These are phyloP conservation scores for Myotis daubentonii DNA, from an alignment of 2,797 vertebrate genomes.

Conservation along the genomic window DNA sequence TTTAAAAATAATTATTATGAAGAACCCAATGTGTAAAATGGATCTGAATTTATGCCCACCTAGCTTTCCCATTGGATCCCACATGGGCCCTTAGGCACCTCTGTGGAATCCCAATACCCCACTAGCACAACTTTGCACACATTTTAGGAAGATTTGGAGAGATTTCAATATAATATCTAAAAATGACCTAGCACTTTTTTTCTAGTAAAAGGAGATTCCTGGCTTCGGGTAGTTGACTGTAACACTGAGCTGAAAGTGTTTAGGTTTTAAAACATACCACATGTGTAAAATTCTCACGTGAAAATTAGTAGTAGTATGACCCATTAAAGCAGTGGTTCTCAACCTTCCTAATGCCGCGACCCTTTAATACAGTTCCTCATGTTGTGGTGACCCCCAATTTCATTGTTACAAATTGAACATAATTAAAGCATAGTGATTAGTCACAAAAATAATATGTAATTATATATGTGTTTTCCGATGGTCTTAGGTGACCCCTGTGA, in stretches of 20 bases:
- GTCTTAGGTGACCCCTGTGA: too few species aligned
- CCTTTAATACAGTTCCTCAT: too few species aligned
- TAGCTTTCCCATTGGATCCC: neutral
- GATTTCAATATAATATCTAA: conserved; percentile 41
- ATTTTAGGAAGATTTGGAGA: conserved; percentile 57
- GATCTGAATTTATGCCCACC: neutral
- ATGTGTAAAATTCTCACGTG: neutral
- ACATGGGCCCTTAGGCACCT: neutral
- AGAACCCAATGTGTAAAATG: neutral
- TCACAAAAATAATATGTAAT: too few species aligned
- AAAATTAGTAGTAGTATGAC: neutral
- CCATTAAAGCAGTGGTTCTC: too few species aligned
- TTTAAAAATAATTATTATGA: neutral
- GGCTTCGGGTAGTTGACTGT: neutral
- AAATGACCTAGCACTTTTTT: conserved; percentile 40
- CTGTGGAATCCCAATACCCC: neutral
- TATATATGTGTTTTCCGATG: too few species aligned
- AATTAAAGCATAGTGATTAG: too few species aligned
- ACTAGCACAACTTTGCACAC: neutral
- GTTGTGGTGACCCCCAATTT: too few species aligned
- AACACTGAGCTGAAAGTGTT: neutral
- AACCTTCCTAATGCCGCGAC: too few species aligned
- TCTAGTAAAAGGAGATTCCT: conserved; percentile 36
- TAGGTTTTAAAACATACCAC: neutral
- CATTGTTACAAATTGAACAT: too few species aligned